These are phyloP conservation scores for Selenia dentaria DNA, from an alignment of 2,888 invertebrate species.

Conservation along the genomic window DNA sequence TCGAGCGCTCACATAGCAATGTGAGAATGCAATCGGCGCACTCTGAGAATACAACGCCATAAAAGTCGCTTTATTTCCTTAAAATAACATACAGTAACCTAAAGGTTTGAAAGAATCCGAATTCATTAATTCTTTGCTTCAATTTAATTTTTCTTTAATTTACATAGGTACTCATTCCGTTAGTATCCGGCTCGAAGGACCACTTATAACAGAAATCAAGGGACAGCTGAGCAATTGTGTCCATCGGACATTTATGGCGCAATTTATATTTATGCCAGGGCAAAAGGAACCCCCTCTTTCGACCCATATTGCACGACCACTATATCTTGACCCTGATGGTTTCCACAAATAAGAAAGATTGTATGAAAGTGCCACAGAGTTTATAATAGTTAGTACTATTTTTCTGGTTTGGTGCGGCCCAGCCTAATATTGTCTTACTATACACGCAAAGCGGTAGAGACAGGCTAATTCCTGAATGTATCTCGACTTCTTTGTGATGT, in stretches of 20 bases:
- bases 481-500: constrained; percentile 4
- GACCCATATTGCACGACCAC: constrained; percentile 18
- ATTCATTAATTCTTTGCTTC: neutral
- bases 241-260: constrained; percentile 70
- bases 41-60: neutral
- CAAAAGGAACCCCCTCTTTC: constrained; percentile 44
- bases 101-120: neutral
- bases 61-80: neutral
- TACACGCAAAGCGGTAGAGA: neutral
- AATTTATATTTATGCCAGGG: constrained; percentile 66
- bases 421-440: neutral
- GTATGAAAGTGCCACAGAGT: neutral
- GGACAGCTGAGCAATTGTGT: constrained; percentile 58
- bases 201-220: constrained; percentile 49
- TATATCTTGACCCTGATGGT: constrained; percentile 2
- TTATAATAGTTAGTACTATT: neutral
- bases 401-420: neutral
- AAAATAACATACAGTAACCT: neutral
- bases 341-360: neutral
- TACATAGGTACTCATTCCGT: too few species aligned
- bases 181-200: constrained; percentile 20
- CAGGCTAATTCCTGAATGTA: constrained; percentile 4
- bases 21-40: constrained; percentile 14
- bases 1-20: constrained; percentile 6
- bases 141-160: neutral